Conservation (phyloP, 2,888 invertebrate species). For the Rugalucina vietnamica region DNA sequence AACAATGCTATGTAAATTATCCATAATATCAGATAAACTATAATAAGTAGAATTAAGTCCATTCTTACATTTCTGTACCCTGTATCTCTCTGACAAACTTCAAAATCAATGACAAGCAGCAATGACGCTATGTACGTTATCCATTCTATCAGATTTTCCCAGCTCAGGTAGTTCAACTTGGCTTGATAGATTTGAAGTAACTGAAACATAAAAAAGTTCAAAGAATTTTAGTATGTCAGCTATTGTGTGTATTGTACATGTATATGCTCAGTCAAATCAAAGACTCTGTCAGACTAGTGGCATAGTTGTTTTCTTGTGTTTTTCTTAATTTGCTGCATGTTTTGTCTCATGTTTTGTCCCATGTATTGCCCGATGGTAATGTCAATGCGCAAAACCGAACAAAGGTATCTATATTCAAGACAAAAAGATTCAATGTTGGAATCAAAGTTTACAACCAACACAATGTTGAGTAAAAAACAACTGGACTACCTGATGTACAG, state of each 20-base stretch:
- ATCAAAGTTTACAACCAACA: no score
- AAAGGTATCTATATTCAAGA: no score
- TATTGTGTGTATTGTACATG: not conserved
- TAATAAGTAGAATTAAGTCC: no score
- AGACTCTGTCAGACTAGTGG: not conserved
- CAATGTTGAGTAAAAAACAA: no score
- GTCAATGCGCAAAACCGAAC: no score
- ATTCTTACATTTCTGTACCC: constrained; percentile 82
- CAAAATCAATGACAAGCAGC: constrained; percentile 84
- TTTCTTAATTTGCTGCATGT: no score
- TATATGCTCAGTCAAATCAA: not conserved
- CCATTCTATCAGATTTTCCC: constrained; percentile 85
- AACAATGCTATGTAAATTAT: constrained; percentile 84
- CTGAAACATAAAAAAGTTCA: constrained; percentile 72
- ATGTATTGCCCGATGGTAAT: no score
- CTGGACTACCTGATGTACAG: no score
- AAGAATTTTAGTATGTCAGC: not conserved
- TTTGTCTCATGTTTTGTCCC: no score
- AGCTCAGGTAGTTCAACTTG: constrained; percentile 84
- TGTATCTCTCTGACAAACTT: constrained; percentile 81
- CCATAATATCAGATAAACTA: constrained; percentile 85
- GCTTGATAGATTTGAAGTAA: constrained; percentile 84
- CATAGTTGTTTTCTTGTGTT: no score
- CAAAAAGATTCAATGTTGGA: no score
- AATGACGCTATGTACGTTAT: constrained; percentile 84